These are phyloP conservation scores for Arvicola amphibius DNA, from an alignment of 2,797 vertebrate genomes.

Conservation along the genomic window DNA sequence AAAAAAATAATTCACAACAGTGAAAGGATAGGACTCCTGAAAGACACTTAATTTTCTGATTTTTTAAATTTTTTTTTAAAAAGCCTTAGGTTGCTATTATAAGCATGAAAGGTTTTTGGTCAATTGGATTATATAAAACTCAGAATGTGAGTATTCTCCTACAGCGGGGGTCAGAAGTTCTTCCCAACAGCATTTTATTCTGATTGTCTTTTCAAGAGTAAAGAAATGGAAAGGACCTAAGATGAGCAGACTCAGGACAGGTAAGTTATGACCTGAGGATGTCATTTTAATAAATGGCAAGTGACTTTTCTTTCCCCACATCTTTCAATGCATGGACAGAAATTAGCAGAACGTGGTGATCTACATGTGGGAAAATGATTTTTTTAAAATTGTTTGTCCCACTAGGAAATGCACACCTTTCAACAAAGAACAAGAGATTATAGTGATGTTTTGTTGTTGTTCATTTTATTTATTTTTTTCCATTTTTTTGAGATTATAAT, in stretches of 20 bases:
- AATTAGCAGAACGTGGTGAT: constrained; percentile 34
- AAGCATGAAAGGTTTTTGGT: constrained; percentile 59
- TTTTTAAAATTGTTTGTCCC: constrained; percentile 38
- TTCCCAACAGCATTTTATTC: constrained; percentile 51
- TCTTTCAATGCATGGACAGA: constrained; percentile 14
- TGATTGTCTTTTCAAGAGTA: constrained; percentile 27
- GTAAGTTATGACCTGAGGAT: neutral
- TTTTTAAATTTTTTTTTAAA: constrained; percentile 32
- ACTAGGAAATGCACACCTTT: constrained; percentile 12
- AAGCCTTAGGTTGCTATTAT: constrained; percentile 44
- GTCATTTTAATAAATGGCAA: constrained; percentile 19
- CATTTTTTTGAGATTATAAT: neutral
- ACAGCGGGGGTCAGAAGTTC: constrained; percentile 24
- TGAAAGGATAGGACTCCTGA: constrained; percentile 41
- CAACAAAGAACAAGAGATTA: constrained; percentile 28
- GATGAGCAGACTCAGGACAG: neutral
- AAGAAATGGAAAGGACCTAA: constrained; percentile 2
- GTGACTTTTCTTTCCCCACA: neutral
- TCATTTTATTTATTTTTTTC: neutral
- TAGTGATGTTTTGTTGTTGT: neutral
- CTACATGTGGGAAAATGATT: neutral
- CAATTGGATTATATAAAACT: constrained; percentile 69
- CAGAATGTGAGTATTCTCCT: constrained; percentile 47
- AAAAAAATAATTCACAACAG: constrained; percentile 61
- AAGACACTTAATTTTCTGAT: constrained; percentile 60